These are phyloP conservation scores for Lobophora halterata DNA, from an alignment of 2,888 invertebrate species.

Conservation along the genomic window DNA sequence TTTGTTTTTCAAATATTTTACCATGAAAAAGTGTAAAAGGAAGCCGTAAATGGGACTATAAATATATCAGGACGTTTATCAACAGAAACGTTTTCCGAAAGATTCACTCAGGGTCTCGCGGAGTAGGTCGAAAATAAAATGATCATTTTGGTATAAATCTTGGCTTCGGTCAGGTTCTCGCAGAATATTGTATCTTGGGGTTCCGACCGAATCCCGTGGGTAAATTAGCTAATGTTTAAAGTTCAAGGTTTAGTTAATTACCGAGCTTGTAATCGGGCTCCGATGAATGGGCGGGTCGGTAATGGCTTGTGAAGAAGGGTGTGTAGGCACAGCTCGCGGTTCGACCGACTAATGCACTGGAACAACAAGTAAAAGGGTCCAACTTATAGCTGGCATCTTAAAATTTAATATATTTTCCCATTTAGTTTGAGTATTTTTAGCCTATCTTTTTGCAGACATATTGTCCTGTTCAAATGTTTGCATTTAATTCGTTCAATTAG, in stretches of 20 bases:
- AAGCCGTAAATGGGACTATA: conserved; percentile 21
- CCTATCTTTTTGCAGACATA: conserved; percentile 31
- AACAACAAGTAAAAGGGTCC: conserved; percentile 38
- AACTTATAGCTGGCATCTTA: conserved; percentile 41
- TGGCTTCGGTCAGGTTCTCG: conserved; percentile 10
- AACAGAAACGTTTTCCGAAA: conserved; percentile 26
- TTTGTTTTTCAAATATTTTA: no score
- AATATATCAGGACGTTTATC: conserved; percentile 24
- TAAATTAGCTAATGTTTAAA: conserved; percentile 63
- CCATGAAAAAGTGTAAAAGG: no score
- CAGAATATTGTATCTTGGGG: conserved; percentile 26
- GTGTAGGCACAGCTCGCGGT: conserved; percentile 22
- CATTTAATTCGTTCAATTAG: no score
- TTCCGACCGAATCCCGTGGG: conserved; percentile 38
- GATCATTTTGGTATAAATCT: conserved; percentile 25
- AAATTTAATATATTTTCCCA: no score
- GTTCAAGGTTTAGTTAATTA: conserved; percentile 65
- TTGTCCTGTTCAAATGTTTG: no score
- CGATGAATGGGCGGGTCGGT: conserved; percentile 48
- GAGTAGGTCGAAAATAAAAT: conserved; percentile 22
- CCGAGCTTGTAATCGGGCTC: conserved; percentile 47
- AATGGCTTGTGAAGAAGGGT: conserved; percentile 53
- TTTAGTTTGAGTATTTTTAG: conserved; percentile 26
- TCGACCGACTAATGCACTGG: conserved; percentile 44
- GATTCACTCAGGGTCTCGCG: conserved; percentile 27